Evolutionary conservation across 2,888 invertebrate species (phyloP).

Genomic region (Xylocampa areola): DNA sequence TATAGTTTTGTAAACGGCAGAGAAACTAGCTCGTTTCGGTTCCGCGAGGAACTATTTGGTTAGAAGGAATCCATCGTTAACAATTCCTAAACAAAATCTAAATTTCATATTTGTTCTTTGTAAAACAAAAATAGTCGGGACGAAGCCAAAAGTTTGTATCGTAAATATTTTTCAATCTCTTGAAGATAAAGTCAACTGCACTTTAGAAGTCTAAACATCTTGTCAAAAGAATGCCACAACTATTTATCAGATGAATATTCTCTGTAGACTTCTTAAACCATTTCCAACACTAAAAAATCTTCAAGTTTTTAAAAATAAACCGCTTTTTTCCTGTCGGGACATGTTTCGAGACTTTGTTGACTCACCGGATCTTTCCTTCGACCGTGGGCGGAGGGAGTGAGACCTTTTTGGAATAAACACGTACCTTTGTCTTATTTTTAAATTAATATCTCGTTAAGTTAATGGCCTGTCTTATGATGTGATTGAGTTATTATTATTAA

Average conservation of each 20-base stretch:
- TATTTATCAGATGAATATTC: conserved; percentile 22
- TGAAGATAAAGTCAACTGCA: too few species aligned
- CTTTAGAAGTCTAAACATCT: too few species aligned
- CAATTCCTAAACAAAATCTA: too few species aligned
- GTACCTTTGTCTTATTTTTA: conserved; percentile 29
- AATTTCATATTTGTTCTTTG: too few species aligned
- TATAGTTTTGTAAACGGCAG: conserved; percentile 15
- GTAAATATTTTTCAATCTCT: too few species aligned
- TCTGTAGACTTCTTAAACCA: conserved; percentile 8
- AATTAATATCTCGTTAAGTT: conserved; percentile 37
- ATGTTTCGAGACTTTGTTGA: conserved; percentile 63
- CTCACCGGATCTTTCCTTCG: conserved; percentile 58
- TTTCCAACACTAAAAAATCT: conserved; percentile 8
- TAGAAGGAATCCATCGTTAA: neutral
- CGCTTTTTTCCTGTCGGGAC: conserved; percentile 65
- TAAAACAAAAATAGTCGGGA: too few species aligned
- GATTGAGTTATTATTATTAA: conserved; percentile 8
- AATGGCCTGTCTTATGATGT: conserved; percentile 25
- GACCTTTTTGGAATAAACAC: conserved; percentile 42
- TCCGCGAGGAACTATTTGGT: conserved; percentile 21
- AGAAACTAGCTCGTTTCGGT: conserved; percentile 18
- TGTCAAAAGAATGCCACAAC: neutral
- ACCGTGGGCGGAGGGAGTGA: conserved; percentile 59
- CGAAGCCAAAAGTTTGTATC: too few species aligned
- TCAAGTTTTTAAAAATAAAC: conserved; percentile 39